Percentiles rank a stretch among this genome's conserved stretches.
Conservation (phyloP, 2,888 invertebrate species). For the Lamproptera curius region DNA sequence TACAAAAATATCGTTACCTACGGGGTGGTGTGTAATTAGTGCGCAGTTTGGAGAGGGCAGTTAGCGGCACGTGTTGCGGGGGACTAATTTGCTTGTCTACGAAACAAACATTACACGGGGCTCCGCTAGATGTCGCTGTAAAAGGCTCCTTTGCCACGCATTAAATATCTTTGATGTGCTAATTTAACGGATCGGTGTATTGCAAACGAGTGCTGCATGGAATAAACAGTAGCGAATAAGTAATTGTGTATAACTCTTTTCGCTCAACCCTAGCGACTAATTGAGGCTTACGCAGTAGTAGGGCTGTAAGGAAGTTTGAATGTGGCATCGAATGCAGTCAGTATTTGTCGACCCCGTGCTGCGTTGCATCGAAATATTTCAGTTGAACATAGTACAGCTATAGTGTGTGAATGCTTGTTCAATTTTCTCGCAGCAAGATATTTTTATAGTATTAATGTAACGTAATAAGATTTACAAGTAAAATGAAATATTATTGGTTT, state of each 20-base stretch:
- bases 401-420: no score
- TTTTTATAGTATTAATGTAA: no score
- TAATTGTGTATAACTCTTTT: constrained; percentile 10
- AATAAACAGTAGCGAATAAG: constrained; percentile 9
- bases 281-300: constrained; percentile 1
- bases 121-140: constrained; percentile 19
- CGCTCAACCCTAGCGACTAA: constrained; percentile 8
- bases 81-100: constrained; percentile 24
- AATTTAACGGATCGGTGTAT: constrained; percentile 16
- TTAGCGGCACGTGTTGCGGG: constrained; percentile 27
- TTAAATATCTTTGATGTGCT: constrained; percentile 22
- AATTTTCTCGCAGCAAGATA: no score
- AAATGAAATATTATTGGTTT: no score
- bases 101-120: constrained; percentile 20
- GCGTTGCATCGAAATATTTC: no score
- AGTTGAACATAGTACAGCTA: no score
- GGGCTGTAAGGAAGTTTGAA: neutral
- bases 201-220: constrained; percentile 8
- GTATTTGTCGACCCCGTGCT: no score
- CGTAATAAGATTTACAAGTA: no score
- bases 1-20: constrained; percentile 19
- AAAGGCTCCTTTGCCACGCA: constrained; percentile 16
- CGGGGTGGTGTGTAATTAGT: constrained; percentile 23
- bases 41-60: constrained; percentile 25
- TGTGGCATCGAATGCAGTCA: neutral